phyloP scores from a whole-genome alignment of 2,113 vertebrate species.

The Silurus meridionalis region DNA sequence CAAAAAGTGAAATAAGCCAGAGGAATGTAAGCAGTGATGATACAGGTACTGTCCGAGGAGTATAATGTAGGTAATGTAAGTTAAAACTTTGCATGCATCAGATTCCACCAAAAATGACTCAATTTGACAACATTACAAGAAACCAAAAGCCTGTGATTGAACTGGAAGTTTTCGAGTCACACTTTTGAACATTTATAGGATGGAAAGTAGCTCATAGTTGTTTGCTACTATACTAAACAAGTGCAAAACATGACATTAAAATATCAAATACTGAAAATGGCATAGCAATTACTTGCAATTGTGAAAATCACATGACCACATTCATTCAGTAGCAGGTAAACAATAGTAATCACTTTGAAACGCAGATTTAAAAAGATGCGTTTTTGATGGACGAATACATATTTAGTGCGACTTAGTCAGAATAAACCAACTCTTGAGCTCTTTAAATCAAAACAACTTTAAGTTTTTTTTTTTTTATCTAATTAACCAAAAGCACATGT shows the following conservation, averaged over 20 bases:
- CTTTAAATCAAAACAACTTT: not conserved
- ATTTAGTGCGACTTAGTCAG: not conserved
- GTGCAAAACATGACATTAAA: not conserved
- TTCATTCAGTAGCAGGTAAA: not conserved
- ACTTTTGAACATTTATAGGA: not conserved
- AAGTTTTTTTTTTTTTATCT: not conserved
- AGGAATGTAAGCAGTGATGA: not conserved
- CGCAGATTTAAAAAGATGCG: not conserved
- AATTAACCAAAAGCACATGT: not conserved
- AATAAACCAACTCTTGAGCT: not conserved
- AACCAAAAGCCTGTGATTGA: not conserved
- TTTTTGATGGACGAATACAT: not conserved
- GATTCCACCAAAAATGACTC: constrained; percentile 1
- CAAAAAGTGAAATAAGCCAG: not conserved
- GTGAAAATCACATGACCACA: not conserved
- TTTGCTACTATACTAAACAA: not conserved
- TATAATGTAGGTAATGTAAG: too few relatives aligned
- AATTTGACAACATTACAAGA: not conserved
- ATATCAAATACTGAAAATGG: not conserved
- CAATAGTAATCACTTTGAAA: not conserved
- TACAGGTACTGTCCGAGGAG: not conserved
- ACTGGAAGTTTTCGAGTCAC: not conserved
- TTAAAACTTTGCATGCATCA: not conserved
- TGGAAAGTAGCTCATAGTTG: not conserved
- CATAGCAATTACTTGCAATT: not conserved